These are phyloP conservation scores for Falco rusticolus DNA, from an alignment of 2,797 vertebrate species.

Conservation along the genomic window DNA sequence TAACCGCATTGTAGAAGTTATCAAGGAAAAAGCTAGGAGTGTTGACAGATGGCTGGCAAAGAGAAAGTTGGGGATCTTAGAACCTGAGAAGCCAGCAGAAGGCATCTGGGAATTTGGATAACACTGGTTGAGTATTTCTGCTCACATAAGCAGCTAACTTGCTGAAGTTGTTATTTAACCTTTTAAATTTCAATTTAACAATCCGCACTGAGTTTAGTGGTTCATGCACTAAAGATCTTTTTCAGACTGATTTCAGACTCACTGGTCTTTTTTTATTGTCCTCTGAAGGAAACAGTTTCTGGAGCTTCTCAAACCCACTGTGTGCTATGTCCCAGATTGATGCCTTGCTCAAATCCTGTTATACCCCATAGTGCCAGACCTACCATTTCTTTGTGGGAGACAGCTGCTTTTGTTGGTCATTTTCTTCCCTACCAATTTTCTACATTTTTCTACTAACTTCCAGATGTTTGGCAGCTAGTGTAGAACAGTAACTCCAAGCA, in stretches of 20 bases:
- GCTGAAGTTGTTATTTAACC: background rate
- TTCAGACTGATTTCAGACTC: background rate
- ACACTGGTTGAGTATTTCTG: background rate
- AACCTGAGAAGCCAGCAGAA: background rate
- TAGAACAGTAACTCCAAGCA: background rate
- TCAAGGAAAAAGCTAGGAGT: background rate
- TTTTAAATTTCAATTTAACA: background rate
- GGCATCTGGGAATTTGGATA: background rate
- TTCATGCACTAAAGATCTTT: background rate
- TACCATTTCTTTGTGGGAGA: background rate
- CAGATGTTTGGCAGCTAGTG: slow-evolving; percentile 20
- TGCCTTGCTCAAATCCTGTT: slow-evolving; percentile 7
- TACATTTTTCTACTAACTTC: background rate
- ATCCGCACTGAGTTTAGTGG: background rate
- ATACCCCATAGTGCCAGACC: background rate
- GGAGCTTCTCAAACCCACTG: background rate
- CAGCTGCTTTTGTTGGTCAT: background rate
- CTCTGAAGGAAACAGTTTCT: background rate
- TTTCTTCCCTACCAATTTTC: slow-evolving; percentile 10
- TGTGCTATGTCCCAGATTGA: background rate
- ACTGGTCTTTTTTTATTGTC: background rate
- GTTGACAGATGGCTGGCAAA: background rate
- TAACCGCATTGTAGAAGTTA: background rate
- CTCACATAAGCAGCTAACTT: background rate
- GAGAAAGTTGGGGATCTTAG: background rate